Percentiles rank a stretch among this genome's conserved stretches.
Evolutionary conservation across 2,888 invertebrate genomes (phyloP).

Genomic region (Drosophila fulvimacula): DNA sequence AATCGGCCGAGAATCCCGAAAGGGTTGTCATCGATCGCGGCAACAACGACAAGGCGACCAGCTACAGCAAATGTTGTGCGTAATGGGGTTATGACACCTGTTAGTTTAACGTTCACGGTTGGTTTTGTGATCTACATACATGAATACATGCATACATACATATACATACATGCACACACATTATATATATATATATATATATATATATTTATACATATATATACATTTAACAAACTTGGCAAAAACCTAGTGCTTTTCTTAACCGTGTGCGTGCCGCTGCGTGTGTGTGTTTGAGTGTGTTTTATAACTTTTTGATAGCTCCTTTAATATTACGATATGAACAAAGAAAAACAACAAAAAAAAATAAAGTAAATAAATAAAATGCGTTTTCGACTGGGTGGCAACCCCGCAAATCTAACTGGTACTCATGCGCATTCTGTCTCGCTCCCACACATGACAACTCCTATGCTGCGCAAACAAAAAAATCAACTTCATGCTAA

Average conservation of each 20-base stretch:
- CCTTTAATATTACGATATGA: conserved; percentile 33
- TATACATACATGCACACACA: conserved; percentile 6
- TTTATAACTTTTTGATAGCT: conserved; percentile 41
- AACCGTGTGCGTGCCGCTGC: conserved; percentile 1
- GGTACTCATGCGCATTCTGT: conserved; percentile 19
- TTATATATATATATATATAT: conserved; percentile 7
- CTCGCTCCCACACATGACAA: conserved; percentile 27
- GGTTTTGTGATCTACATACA: conserved; percentile 57
- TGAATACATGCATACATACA: conserved; percentile 18
- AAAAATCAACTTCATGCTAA: conserved; percentile 3
- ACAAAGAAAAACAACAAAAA: conserved; percentile 11
- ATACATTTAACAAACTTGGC: conserved; percentile 40
- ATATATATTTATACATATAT: conserved; percentile 11
- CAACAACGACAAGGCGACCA: conserved; percentile 83
- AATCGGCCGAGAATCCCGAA: conserved; percentile 91
- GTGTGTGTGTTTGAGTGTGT: conserved; percentile 21
- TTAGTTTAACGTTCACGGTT: conserved; percentile 55
- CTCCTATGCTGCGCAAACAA: conserved; percentile 3
- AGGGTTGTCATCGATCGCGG: conserved; percentile 90
- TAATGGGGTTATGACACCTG: conserved; percentile 69
- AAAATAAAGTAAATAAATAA: conserved; percentile 8
- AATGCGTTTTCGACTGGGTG: conserved; percentile 46
- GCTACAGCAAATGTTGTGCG: conserved; percentile 85
- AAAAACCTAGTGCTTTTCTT: conserved; percentile 43
- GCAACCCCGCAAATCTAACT: conserved; percentile 22